Conservation (phyloP, 2,797 vertebrate species). For the Lemur catta region DNA sequence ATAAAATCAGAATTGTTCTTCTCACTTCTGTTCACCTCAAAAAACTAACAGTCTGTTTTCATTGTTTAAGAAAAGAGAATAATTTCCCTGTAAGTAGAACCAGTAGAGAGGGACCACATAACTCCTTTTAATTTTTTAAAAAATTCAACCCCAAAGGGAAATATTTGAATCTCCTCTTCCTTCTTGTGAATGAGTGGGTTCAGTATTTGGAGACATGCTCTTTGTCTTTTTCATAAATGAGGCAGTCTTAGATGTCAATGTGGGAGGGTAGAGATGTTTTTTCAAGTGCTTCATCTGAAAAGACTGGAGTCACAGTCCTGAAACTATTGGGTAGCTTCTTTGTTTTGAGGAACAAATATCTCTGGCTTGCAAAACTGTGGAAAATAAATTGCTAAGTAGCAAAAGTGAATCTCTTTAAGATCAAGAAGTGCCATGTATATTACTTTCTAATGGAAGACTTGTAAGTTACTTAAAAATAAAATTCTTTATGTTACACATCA, state of each 20-base stretch:
- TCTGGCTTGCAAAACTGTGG: slow-evolving; percentile 43
- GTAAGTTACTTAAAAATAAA: background rate
- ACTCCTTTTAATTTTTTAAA: background rate
- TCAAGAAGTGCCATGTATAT: background rate
- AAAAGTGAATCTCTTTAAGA: slow-evolving; percentile 15
- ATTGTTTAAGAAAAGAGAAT: background rate
- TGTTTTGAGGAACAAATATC: slow-evolving; percentile 70
- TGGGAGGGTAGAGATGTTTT: background rate
- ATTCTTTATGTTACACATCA: background rate
- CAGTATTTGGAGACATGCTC: background rate
- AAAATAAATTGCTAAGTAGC: slow-evolving; percentile 58
- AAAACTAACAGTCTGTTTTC: background rate
- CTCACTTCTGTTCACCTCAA: background rate
- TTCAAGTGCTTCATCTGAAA: slow-evolving; percentile 22
- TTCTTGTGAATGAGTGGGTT: background rate
- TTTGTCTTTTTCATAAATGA: slow-evolving; percentile 17
- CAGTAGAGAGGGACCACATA: background rate
- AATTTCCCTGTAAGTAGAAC: background rate
- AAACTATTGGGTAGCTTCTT: slow-evolving; percentile 28
- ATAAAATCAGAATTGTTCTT: background rate
- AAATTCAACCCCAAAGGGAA: background rate
- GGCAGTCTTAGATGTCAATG: background rate
- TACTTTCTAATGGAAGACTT: slow-evolving; percentile 18
- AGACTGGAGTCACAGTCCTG: slow-evolving; percentile 38
- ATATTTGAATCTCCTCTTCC: background rate